A percentile compares a stretch with the other conserved stretches of the same genome.
Conservation (phyloP, 2,113 vertebrate species). For the Acanthochromis polyacanthus region DNA sequence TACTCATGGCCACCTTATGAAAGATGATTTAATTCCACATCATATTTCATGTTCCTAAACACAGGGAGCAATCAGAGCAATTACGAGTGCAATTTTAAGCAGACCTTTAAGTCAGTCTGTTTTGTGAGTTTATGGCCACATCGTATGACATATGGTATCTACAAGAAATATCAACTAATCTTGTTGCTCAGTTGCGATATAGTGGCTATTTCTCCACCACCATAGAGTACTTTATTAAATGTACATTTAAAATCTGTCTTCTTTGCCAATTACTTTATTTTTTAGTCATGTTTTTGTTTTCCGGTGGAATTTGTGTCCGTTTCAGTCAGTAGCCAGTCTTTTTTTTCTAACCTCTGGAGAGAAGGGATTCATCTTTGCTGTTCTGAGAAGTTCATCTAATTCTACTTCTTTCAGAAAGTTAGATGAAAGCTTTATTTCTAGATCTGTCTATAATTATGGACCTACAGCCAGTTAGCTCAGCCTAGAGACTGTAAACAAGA, state of each 20-base stretch:
- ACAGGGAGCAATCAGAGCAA: background rate
- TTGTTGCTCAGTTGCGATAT: too few species aligned
- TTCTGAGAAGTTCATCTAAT: background rate
- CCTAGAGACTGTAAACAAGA: background rate
- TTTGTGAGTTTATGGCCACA: too few species aligned
- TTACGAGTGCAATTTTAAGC: background rate
- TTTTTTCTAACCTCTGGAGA: too few species aligned
- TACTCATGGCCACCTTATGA: background rate
- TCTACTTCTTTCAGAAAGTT: background rate
- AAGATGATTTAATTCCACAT: slow-evolving; percentile 25
- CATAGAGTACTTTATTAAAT: too few species aligned
- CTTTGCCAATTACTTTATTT: background rate
- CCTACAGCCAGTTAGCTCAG: background rate
- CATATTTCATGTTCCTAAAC: slow-evolving; percentile 9
- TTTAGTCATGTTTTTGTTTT: background rate
- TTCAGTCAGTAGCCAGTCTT: too few species aligned
- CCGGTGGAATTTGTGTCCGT: too few species aligned
- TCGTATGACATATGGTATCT: background rate
- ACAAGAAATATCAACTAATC: background rate
- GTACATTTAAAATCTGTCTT: background rate
- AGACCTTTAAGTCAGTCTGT: too few species aligned
- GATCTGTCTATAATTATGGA: background rate
- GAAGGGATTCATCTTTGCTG: too few species aligned
- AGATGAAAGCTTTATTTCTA: background rate
- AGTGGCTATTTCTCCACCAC: too few species aligned